These are phyloP conservation scores for Cataglyphis hispanica DNA, from an alignment of 1,140 invertebrate genomes.

Conservation along the genomic window DNA sequence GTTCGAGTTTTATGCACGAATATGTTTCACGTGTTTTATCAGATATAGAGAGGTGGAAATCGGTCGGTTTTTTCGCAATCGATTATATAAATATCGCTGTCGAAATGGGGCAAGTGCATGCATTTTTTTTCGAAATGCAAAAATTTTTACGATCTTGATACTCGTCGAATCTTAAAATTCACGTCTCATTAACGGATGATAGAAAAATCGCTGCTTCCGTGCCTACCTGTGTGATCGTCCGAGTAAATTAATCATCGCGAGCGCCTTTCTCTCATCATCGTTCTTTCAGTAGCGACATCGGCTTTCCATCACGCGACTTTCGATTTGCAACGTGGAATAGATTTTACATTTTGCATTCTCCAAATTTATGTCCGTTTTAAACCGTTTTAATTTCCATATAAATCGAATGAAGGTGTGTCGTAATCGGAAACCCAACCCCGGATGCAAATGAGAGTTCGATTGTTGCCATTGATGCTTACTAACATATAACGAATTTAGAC, in stretches of 20 bases:
- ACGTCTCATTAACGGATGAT: not conserved
- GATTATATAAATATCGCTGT: conserved; percentile 30
- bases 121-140: not conserved
- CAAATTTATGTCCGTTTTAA: not conserved
- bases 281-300: conserved; percentile 13
- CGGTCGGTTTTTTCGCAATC: conserved; percentile 36
- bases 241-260: conserved; percentile 42
- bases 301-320: conserved; percentile 49
- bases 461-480: not conserved
- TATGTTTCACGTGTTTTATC: not conserved
- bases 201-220: conserved; percentile 20
- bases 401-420: not conserved
- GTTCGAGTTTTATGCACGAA: conserved; percentile 12
- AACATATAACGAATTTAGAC: not conserved
- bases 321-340: conserved; percentile 10
- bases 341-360: conserved; percentile 21
- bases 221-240: not conserved
- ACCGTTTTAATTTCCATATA: not conserved
- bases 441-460: conserved; percentile 18
- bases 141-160: conserved; percentile 8
- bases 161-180: not conserved
- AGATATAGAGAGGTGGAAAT: not conserved
- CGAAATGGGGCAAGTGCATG: not conserved
- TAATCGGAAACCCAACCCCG: conserved; percentile 43
- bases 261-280: conserved; percentile 52